Evolutionary conservation across 2,113 vertebrate genomes (phyloP).

Genomic region (Columbina picui): DNA sequence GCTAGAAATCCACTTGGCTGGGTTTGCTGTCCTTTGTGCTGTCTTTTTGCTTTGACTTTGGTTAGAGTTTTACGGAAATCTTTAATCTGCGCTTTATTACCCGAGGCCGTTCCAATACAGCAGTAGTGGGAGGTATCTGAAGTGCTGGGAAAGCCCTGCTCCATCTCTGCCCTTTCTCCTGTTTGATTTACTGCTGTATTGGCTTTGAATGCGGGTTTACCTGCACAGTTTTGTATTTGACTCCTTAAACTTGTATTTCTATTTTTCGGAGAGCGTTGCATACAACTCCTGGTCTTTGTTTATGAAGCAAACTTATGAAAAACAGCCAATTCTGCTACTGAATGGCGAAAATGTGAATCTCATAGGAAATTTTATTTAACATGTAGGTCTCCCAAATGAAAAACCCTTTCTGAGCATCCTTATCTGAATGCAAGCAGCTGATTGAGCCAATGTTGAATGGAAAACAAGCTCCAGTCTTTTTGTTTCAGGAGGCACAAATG

Average conservation of each 20-base stretch:
- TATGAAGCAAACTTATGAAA: neutral
- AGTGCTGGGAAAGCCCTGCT: neutral
- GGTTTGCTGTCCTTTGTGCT: neutral
- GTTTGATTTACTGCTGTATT: neutral
- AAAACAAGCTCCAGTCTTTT: neutral
- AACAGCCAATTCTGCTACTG: neutral
- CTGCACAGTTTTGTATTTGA: neutral
- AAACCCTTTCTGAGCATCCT: neutral
- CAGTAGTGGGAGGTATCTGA: neutral
- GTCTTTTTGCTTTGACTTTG: neutral
- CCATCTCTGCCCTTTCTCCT: neutral
- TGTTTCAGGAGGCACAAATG: neutral
- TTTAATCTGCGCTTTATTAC: neutral
- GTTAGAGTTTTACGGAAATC: neutral
- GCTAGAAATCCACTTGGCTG: neutral
- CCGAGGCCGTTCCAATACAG: neutral
- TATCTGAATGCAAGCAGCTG: neutral
- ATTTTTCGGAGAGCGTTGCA: neutral
- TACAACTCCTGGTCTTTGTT: neutral
- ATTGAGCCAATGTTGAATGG: neutral
- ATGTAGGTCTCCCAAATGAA: neutral
- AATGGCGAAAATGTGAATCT: neutral
- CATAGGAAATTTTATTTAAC: neutral
- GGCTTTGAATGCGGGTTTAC: slow-evolving; percentile 27
- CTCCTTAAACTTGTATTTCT: neutral